A percentile compares a stretch with the other conserved stretches of the same genome.
These are phyloP conservation scores for Hyaena hyaena DNA, from an alignment of 2,113 vertebrate species.

Conservation along the genomic window DNA sequence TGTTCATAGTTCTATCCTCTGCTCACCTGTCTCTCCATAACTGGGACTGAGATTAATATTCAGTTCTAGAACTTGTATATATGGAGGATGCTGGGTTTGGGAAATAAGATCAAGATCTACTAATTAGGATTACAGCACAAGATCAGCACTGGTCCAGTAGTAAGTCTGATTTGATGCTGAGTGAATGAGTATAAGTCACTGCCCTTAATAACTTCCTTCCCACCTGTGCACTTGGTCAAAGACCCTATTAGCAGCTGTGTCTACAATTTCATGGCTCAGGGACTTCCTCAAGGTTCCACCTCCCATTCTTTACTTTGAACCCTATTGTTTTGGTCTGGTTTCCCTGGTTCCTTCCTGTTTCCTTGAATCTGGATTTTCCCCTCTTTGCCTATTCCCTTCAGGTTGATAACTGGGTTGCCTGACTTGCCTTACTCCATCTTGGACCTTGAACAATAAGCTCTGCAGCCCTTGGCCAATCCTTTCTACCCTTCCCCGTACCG, in stretches of 20 bases:
- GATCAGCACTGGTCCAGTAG: background rate
- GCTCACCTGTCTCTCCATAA: background rate
- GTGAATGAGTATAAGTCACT: background rate
- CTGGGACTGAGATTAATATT: background rate
- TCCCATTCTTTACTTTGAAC: constrained; percentile 78
- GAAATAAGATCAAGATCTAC: background rate
- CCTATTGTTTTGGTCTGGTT: constrained; percentile 77
- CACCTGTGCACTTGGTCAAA: constrained; percentile 71
- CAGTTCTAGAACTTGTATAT: background rate
- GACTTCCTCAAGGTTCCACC: constrained; percentile 74
- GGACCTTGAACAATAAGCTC: background rate
- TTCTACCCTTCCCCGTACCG: background rate
- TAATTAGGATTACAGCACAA: background rate
- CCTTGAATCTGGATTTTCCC: constrained; percentile 73
- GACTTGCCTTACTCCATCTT: background rate
- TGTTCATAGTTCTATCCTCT: background rate
- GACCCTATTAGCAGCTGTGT: constrained; percentile 63
- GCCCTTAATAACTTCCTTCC: constrained; percentile 65
- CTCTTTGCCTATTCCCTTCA: constrained; percentile 63
- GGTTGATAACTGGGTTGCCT: constrained; percentile 14
- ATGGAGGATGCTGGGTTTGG: background rate
- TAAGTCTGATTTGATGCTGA: constrained; percentile 17
- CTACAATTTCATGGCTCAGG: constrained; percentile 1
- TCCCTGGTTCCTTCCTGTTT: constrained; percentile 79
- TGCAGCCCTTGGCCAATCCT: background rate